Evolutionary conservation across 1,140 invertebrate genomes (phyloP).

Genomic region (Drepana arcuata): DNA sequence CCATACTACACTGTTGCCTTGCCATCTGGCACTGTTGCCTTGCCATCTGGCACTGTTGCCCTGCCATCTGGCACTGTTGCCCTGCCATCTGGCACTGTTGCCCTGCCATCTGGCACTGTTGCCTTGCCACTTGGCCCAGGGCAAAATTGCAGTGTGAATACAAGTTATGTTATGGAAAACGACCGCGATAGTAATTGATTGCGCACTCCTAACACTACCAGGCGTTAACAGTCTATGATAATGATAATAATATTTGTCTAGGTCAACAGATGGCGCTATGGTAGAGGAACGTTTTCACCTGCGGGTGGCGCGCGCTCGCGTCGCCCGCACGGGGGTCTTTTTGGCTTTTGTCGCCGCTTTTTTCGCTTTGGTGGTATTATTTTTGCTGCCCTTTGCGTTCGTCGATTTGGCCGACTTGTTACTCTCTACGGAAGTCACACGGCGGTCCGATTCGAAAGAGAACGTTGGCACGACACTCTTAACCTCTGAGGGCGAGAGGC

Average conservation of each 20-base stretch:
- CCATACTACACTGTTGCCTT: no score
- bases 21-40: no score
- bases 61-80: no score
- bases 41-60: no score
- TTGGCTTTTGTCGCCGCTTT: conserved; percentile 24
- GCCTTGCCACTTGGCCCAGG: no score
- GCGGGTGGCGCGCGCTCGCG: conserved; percentile 27
- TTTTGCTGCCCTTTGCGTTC: conserved; percentile 12
- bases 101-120: no score
- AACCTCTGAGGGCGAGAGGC: conserved; percentile 45
- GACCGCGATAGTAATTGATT: no score
- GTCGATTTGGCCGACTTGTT: conserved; percentile 7
- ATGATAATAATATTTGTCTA: conserved; percentile 10
- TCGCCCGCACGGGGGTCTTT: conserved; percentile 26
- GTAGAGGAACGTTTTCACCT: conserved; percentile 35
- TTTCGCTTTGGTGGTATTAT: conserved; percentile 20
- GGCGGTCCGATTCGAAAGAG: conserved; percentile 43
- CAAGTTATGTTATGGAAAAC: no score
- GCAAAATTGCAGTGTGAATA: no score
- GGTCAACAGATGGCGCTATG: conserved; percentile 9
- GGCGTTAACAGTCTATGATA: conserved; percentile 16
- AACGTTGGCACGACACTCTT: conserved; percentile 33
- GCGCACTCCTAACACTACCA: no score
- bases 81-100: no score
- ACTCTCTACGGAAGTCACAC: conserved; percentile 41